A percentile compares a stretch with the other conserved stretches of the same genome.
Evolutionary conservation across 2,113 vertebrate species (phyloP).

Genomic region (Coryphaenoides rupestris): DNA sequence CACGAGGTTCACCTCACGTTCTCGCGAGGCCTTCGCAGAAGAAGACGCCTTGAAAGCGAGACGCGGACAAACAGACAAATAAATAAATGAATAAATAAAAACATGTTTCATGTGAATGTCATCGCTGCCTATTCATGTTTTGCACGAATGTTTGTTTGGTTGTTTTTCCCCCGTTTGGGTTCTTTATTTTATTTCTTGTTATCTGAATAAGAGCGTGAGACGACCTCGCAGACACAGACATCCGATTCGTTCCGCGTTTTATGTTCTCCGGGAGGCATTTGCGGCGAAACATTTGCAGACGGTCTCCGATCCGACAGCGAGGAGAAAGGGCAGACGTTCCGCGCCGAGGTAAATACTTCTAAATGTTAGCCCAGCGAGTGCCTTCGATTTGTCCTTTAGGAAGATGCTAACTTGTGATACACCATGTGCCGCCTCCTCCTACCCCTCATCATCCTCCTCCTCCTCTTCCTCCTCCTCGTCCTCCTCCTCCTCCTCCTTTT

Average conservation of each 20-base stretch:
- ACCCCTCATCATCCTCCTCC: constrained; percentile 7
- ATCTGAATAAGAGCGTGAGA: too few relatives aligned
- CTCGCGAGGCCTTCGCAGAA: too few relatives aligned
- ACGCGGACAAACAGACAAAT: too few relatives aligned
- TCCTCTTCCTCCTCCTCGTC: constrained; percentile 27
- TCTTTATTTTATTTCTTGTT: too few relatives aligned
- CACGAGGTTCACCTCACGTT: too few relatives aligned
- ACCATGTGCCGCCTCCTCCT: constrained; percentile 31
- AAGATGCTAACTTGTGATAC: constrained; percentile 60
- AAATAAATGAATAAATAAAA: too few relatives aligned
- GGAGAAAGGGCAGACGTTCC: constrained; percentile 64
- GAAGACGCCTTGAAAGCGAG: too few relatives aligned
- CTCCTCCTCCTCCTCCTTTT: constrained; percentile 65
- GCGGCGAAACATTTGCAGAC: constrained; percentile 27
- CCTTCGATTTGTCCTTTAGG: constrained; percentile 70
- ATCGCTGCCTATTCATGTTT: too few relatives aligned
- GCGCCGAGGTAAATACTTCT: constrained; percentile 68
- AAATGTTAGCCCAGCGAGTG: constrained; percentile 60
- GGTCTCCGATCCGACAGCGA: constrained; percentile 54
- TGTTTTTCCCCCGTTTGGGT: too few relatives aligned
- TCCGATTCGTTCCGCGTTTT: constrained; percentile 19
- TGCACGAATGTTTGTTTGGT: too few relatives aligned
- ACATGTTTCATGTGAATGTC: too few relatives aligned
- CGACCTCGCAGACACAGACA: constrained; percentile 1
- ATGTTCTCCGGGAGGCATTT: constrained; percentile 14